Evolutionary conservation across 2,113 vertebrate species (phyloP).

Genomic region (Apistogramma diplotaenia): DNA sequence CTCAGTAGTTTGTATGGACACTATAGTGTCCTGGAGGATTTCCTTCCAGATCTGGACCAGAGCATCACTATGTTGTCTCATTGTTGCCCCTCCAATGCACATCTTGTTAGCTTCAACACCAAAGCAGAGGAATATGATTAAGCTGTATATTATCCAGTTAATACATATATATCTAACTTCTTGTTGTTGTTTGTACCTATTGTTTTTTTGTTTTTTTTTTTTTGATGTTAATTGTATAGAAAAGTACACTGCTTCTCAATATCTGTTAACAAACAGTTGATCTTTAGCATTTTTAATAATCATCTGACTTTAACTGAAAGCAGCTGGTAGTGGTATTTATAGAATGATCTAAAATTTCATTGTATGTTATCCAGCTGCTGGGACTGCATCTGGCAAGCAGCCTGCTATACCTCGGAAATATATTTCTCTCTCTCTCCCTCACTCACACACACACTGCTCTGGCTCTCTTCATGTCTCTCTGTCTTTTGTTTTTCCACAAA

Average conservation of each 20-base stretch:
- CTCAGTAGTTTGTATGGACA: too few relatives aligned
- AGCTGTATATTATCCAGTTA: too few relatives aligned
- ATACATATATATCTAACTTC: neutral
- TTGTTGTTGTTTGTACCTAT: slow-evolving; percentile 12
- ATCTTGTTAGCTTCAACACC: too few relatives aligned
- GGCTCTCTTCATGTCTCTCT: neutral
- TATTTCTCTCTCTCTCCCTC: neutral
- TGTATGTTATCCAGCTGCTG: slow-evolving; percentile 77
- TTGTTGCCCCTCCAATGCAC: too few relatives aligned
- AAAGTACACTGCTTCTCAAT: slow-evolving; percentile 47
- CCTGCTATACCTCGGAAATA: slow-evolving; percentile 60
- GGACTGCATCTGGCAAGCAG: slow-evolving; percentile 70
- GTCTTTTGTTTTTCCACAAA: slow-evolving; percentile 20
- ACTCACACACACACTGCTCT: neutral
- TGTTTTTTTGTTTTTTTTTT: neutral
- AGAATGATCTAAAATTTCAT: slow-evolving; percentile 79
- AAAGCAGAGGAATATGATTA: too few relatives aligned
- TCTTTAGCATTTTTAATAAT: slow-evolving; percentile 65
- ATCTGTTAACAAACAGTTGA: slow-evolving; percentile 63
- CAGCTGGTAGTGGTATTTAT: slow-evolving; percentile 78
- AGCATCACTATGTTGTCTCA: too few relatives aligned
- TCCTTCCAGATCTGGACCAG: too few relatives aligned
- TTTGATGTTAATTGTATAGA: too few relatives aligned
- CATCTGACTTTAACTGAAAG: slow-evolving; percentile 70
- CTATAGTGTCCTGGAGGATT: too few relatives aligned